Conservation (phyloP, 92 coral and sea anemone genomes). For the Isaurus tuberculatus region DNA sequence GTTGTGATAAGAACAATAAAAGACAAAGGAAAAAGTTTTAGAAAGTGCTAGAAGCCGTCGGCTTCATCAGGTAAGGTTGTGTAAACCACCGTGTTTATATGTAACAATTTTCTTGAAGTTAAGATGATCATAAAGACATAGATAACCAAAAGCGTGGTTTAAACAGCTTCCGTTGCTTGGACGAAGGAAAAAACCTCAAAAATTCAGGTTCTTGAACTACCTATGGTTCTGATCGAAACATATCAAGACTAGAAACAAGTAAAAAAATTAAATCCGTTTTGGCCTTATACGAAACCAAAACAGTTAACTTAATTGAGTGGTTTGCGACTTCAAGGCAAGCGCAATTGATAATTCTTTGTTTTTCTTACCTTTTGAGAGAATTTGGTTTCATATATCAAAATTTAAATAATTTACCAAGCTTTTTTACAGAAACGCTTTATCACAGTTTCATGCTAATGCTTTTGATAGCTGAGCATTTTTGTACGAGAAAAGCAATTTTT, state of each 20-base stretch:
- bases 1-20: background rate
- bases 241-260: too few relatives aligned
- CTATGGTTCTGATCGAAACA: too few relatives aligned
- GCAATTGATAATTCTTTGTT: conserved; percentile 11
- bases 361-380: background rate
- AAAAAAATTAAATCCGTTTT: too few relatives aligned
- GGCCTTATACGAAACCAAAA: background rate
- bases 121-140: background rate
- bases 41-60: conserved; percentile 23
- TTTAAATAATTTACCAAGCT: background rate
- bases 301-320: background rate
- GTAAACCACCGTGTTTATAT: background rate
- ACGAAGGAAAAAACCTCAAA: too few relatives aligned
- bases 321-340: conserved; percentile 14
- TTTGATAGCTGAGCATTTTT: too few relatives aligned
- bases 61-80: conserved; percentile 31
- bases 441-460: too few relatives aligned
- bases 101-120: background rate
- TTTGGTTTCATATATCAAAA: background rate
- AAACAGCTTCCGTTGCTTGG: background rate
- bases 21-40: conserved; percentile 21
- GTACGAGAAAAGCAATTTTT: too few relatives aligned
- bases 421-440: too few relatives aligned
- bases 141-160: background rate
- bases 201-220: too few relatives aligned